Evolutionary conservation across 2,888 invertebrate genomes (phyloP), one percentile per base, ranked within the genome.

Genomic region (Melinaea marsaeus): DNA sequence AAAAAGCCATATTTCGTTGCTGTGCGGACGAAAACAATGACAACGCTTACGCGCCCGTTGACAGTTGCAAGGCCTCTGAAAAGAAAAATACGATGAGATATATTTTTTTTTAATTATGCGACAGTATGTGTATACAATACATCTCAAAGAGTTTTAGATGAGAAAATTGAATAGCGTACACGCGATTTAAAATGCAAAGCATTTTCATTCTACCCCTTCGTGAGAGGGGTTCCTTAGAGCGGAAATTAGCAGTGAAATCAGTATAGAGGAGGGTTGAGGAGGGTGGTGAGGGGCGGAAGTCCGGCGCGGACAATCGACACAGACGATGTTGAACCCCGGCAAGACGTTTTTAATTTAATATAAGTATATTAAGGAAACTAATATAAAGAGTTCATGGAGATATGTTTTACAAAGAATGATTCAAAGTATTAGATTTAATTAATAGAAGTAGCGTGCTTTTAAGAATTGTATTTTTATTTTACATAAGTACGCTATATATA

Each of bases 1-100:
- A 90, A 99, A 99, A 72, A 99, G 92, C 99, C 99, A 99, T 86
- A 96, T 96, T 91, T 97, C 97, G 85, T 96, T 96, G 80, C 95
- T 95, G 91, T 96, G 96, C 72, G 97, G 97, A 79, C 97, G 94
- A 91, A 96, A 97, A 91, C 97, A 97, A 87, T 96, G 96, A 88
- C 97, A 98, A 70, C 97, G 93, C 88, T 98, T 98, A 72, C 95
- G 93, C 74, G 95, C 94, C 69, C 95, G 93, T 80, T 96, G 96
- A 90, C 99, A 99, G 79, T 96, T 95, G 88, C 99, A 99, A 54
- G 98, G 98, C 75, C 96, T 93, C 92, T 97, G 94, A 66, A 96
- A 88, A 63, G 46, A 60, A 66, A 63, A 62, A 80, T 76, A 62
- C 67, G 60, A 75, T 74, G 71, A 73, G 75, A 71, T 69, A 73